Percentiles rank a stretch among this genome's conserved stretches.
Conservation (phyloP, 2,113 vertebrate genomes). For the Cavia porcellus region DNA sequence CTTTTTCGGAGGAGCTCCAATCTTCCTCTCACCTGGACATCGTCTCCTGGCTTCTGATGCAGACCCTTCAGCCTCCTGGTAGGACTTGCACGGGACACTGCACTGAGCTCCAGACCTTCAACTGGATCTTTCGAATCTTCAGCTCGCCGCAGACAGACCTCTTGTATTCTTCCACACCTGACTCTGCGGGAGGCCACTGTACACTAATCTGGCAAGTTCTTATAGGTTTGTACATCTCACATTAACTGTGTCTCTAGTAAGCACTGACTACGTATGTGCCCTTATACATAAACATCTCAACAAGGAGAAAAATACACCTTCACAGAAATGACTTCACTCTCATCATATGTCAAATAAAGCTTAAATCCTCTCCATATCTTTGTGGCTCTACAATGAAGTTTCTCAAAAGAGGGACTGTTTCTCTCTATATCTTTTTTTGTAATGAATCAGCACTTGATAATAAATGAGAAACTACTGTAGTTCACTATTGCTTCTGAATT, state of each 20-base stretch:
- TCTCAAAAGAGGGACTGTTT: not conserved
- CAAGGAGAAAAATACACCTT: not conserved
- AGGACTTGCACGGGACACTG: not conserved
- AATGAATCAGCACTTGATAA: not conserved
- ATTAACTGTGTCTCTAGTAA: not conserved
- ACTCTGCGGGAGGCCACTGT: not conserved
- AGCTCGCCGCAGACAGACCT: not conserved
- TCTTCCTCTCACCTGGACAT: not conserved
- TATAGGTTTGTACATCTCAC: not conserved
- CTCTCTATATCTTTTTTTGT: not conserved
- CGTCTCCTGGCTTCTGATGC: not conserved
- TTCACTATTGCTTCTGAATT: not conserved
- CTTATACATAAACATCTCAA: not conserved
- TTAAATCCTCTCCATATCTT: not conserved
- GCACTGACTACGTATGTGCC: not conserved
- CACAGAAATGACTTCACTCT: not conserved
- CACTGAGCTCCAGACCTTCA: not conserved
- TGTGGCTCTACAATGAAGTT: not conserved
- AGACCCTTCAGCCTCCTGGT: not conserved
- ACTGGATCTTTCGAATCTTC: not conserved
- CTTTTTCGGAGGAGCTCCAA: not conserved
- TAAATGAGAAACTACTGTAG: not conserved
- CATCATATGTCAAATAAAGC: constrained; percentile 2
- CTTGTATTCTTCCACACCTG: not conserved
- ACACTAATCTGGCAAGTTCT: not conserved